These are phyloP conservation scores for Cheiracanthium punctorium DNA, from an alignment of 2,888 invertebrate species.

Conservation along the genomic window DNA sequence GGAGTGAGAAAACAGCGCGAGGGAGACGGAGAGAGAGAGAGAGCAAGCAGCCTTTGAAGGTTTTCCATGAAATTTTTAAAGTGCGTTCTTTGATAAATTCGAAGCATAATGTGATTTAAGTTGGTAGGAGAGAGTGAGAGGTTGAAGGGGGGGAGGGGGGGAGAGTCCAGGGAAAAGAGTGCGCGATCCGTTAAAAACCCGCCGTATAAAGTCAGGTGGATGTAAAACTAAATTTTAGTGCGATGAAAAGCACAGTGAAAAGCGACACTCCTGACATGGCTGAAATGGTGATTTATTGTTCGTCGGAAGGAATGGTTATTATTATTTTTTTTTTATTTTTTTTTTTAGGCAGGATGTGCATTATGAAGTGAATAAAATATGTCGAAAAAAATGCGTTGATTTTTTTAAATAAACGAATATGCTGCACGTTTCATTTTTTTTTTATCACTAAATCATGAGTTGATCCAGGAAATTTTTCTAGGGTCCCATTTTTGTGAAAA, in stretches of 20 bases:
- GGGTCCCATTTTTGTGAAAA: too few species aligned
- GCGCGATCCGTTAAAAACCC: conserved; percentile 10
- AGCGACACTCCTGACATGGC: not conserved
- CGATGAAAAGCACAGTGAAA: not conserved
- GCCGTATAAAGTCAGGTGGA: not conserved
- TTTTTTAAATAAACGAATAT: too few species aligned
- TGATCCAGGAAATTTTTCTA: too few species aligned
- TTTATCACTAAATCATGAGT: too few species aligned
- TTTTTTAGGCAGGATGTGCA: too few species aligned
- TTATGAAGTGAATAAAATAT: too few species aligned
- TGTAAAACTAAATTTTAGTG: not conserved
- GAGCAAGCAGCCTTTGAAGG: conserved; percentile 19
- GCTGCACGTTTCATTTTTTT: too few species aligned
- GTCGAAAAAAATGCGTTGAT: too few species aligned
- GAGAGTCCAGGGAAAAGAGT: not conserved
- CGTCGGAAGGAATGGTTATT: not conserved
- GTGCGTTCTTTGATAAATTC: conserved; percentile 65
- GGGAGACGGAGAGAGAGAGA: not conserved
- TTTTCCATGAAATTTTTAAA: conserved; percentile 63
- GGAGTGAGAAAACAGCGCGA: not conserved
- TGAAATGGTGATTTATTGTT: not conserved
- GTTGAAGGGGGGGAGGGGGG: not conserved
- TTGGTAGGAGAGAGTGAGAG: not conserved
- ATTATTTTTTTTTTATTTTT: too few species aligned
- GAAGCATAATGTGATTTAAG: conserved; percentile 51